phyloP scores from a whole-genome alignment of 1,140 invertebrate species.

The Lysiphlebus fabarum region DNA sequence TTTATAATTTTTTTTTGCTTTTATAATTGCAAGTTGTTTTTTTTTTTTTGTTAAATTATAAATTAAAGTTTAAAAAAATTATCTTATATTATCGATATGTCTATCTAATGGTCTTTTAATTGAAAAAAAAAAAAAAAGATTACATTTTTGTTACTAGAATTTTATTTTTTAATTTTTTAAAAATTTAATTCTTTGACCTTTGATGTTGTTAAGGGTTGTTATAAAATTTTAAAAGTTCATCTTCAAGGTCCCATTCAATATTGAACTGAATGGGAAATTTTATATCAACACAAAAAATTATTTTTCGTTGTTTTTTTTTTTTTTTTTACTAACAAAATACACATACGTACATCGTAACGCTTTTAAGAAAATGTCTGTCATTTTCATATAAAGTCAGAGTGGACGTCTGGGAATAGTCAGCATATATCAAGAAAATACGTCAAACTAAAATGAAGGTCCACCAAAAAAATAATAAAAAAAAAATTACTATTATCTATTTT shows the following conservation, averaged over 20 bases:
- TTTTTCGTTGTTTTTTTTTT: not conserved
- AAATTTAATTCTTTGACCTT: not conserved
- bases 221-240: conserved; percentile 12
- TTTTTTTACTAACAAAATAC: conserved; percentile 3
- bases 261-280: too few relatives aligned
- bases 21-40: too few relatives aligned
- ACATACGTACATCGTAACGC: conserved; percentile 16
- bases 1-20: conserved; percentile 25
- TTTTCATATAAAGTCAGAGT: conserved; percentile 16
- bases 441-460: conserved; percentile 8
- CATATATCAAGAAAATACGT: conserved; percentile 10
- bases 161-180: not conserved
- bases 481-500: not conserved
- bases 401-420: conserved; percentile 14
- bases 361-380: conserved; percentile 14
- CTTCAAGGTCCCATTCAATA: conserved; percentile 3
- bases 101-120: conserved; percentile 32
- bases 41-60: too few relatives aligned
- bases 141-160: conserved; percentile 16
- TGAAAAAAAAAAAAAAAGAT: conserved; percentile 1
- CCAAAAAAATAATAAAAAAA: not conserved
- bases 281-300: too few relatives aligned
- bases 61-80: too few relatives aligned
- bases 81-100: conserved; percentile 47
- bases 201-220: not conserved